phyloP scores from a whole-genome alignment of 1,140 invertebrate genomes.

The Macrosteles quadrilineatus region DNA sequence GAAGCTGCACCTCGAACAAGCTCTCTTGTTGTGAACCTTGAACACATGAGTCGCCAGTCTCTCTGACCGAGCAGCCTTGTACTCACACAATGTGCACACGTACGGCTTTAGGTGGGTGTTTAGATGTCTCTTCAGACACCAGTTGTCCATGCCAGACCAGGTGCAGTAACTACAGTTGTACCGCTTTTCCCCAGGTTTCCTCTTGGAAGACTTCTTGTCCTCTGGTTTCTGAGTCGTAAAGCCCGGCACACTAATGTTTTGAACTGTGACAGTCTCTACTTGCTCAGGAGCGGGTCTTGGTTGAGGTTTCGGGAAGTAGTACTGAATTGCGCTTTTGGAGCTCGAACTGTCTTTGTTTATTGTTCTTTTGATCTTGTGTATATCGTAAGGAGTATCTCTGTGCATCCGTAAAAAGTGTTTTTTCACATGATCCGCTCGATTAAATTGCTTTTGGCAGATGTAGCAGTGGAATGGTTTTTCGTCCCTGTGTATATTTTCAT shows the following conservation, averaged over 20 bases:
- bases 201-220: conserved; percentile 27
- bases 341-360: conserved; percentile 51
- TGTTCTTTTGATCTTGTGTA: conserved; percentile 73
- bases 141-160: conserved; percentile 91
- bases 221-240: conserved; percentile 43
- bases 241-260: conserved; percentile 41
- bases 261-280: conserved; percentile 38
- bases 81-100: conserved; percentile 85
- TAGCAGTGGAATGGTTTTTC: conserved; percentile 94
- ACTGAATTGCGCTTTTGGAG: conserved; percentile 44
- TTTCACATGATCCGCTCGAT: conserved; percentile 92
- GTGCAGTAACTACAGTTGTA: conserved; percentile 86
- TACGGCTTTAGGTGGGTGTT: conserved; percentile 92
- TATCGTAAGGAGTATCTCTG: conserved; percentile 78
- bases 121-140: conserved; percentile 87
- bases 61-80: conserved; percentile 86
- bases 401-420: conserved; percentile 92
- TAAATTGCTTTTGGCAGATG: conserved; percentile 88
- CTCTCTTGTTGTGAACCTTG: conserved; percentile 87
- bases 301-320: conserved; percentile 52
- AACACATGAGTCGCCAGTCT: conserved; percentile 83
- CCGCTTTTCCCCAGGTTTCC: conserved; percentile 51
- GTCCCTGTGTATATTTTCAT: conserved; percentile 94
- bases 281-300: conserved; percentile 29
- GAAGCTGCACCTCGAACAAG: conserved; percentile 84